A percentile compares a stretch with the other conserved stretches of the same genome.
phyloP scores from a whole-genome alignment of 2,797 vertebrate genomes.

The Falco cherrug region DNA sequence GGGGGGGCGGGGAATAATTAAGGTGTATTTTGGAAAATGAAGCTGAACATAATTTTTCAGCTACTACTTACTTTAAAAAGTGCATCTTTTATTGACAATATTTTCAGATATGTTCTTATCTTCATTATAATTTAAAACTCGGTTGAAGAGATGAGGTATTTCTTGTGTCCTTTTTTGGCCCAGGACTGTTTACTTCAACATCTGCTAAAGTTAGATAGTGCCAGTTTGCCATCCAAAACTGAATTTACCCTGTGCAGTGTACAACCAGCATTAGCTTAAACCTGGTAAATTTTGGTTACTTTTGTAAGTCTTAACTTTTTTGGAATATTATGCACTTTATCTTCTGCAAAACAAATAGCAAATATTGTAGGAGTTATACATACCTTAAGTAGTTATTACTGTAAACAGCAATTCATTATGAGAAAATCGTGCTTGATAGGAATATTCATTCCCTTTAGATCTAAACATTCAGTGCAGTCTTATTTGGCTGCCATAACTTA shows the following conservation, averaged over 20 bases:
- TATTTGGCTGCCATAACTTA: background rate
- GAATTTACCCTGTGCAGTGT: background rate
- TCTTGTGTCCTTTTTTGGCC: background rate
- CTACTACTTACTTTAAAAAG: background rate
- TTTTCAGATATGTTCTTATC: background rate
- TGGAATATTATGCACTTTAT: background rate
- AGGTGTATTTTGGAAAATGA: background rate
- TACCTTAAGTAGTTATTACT: background rate
- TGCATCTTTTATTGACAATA: background rate
- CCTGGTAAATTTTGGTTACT: background rate
- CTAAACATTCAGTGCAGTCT: background rate
- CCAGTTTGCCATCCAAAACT: background rate
- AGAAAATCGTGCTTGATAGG: background rate
- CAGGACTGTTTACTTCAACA: background rate
- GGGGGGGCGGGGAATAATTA: too few species aligned
- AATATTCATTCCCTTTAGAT: background rate
- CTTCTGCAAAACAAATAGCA: background rate
- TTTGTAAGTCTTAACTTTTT: background rate
- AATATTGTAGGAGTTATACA: background rate
- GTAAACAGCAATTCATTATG: background rate
- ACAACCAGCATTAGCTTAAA: background rate
- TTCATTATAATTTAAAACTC: background rate
- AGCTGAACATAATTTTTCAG: background rate
- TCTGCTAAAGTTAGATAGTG: background rate
- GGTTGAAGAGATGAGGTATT: background rate